phyloP scores from a whole-genome alignment of 2,797 vertebrate genomes.

The Synaphobranchus kaupii region DNA sequence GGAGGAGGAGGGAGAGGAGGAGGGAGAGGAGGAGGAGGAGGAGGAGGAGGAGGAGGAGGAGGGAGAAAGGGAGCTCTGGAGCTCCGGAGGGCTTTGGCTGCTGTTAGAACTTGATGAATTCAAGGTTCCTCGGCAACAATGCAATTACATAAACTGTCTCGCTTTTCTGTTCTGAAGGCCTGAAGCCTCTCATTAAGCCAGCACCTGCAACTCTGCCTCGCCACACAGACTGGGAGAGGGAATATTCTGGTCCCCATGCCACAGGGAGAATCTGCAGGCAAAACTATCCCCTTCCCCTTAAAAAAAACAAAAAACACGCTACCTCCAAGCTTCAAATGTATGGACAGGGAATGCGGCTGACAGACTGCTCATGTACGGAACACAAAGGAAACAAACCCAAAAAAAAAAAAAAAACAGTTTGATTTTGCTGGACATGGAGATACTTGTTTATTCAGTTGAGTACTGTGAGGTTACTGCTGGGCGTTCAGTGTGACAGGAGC shows the following conservation, averaged over 20 bases:
- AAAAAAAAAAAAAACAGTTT: neutral
- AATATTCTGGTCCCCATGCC: neutral
- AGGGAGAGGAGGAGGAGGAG: too few relatives aligned
- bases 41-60: neutral
- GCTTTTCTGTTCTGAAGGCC: neutral
- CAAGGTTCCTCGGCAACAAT: constrained; percentile 6
- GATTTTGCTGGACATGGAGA: neutral
- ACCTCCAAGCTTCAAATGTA: neutral
- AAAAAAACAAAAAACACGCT: neutral
- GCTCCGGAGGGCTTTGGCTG: neutral
- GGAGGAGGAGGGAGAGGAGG: neutral
- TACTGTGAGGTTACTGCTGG: neutral
- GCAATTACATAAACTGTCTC: constrained; percentile 12
- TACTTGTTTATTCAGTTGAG: neutral
- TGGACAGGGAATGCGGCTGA: neutral
- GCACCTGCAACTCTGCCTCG: constrained; percentile 5
- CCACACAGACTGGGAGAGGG: neutral
- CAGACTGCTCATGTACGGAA: neutral
- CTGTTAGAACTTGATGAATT: constrained; percentile 8
- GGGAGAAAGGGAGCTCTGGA: neutral
- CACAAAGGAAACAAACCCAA: neutral
- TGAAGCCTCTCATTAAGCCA: neutral
- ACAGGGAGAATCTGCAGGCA: neutral
- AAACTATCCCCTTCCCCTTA: neutral
- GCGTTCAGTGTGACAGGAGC: neutral